Percentiles rank a stretch among this genome's conserved stretches.
Evolutionary conservation across 2,113 vertebrate species (phyloP).

Genomic region (Platichthys flesus): DNA sequence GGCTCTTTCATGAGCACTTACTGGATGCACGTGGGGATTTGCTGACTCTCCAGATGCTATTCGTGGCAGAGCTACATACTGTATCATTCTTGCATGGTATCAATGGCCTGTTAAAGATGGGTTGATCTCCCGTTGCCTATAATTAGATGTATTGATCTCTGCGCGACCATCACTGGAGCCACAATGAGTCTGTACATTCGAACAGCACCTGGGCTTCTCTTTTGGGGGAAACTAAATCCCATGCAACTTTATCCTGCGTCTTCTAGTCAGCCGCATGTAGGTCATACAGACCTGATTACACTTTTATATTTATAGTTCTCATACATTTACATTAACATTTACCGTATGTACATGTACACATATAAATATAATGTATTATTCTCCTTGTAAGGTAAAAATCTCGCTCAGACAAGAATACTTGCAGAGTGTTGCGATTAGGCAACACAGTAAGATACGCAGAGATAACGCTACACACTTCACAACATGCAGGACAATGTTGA

Average conservation of each 20-base stretch:
- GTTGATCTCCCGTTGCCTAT: slow-evolving; percentile 70
- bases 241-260: slow-evolving; percentile 34
- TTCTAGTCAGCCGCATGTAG: slow-evolving; percentile 39
- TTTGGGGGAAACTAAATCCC: slow-evolving; percentile 20
- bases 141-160: slow-evolving; percentile 72
- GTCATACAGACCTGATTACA: slow-evolving; percentile 25
- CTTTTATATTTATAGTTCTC: slow-evolving; percentile 30
- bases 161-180: slow-evolving; percentile 53
- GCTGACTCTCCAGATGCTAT: slow-evolving; percentile 41
- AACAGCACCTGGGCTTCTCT: slow-evolving; percentile 24
- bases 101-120: slow-evolving; percentile 63
- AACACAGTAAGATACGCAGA: slow-evolving; percentile 20
- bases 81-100: slow-evolving; percentile 58
- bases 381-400: slow-evolving; percentile 37
- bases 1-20: neutral
- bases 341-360: neutral
- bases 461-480: slow-evolving; percentile 13
- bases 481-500: slow-evolving; percentile 61
- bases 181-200: slow-evolving; percentile 40
- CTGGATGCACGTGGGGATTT: slow-evolving; percentile 11
- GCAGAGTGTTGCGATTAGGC: slow-evolving; percentile 48
- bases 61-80: neutral
- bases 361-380: neutral
- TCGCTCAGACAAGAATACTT: slow-evolving; percentile 66
- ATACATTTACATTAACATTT: slow-evolving; percentile 6